Conservation (phyloP, 2,113 vertebrate species). For the Ailurus styani region DNA sequence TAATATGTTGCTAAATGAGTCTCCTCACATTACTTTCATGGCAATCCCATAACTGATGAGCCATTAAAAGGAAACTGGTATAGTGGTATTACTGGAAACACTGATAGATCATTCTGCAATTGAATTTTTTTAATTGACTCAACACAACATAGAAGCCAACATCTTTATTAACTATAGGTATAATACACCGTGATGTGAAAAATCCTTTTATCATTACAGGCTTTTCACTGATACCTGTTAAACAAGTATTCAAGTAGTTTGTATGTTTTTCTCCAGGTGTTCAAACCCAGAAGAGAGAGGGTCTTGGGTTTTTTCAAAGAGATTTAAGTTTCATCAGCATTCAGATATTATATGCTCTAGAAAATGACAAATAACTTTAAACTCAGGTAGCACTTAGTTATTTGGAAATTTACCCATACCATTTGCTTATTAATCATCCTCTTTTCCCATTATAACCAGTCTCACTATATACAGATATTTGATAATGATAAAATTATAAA, state of each 20-base stretch:
- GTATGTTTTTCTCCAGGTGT: not conserved
- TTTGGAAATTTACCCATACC: not conserved
- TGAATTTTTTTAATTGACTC: slow-evolving; percentile 58
- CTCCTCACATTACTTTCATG: slow-evolving; percentile 76
- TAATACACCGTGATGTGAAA: slow-evolving; percentile 29
- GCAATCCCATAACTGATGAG: slow-evolving; percentile 78
- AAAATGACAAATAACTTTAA: slow-evolving; percentile 35
- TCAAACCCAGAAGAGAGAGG: not conserved
- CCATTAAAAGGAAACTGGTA: slow-evolving; percentile 69
- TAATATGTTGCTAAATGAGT: slow-evolving; percentile 82
- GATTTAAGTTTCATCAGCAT: slow-evolving; percentile 23
- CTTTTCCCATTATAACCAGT: not conserved
- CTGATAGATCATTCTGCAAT: slow-evolving; percentile 60
- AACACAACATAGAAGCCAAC: slow-evolving; percentile 35
- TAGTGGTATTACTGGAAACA: slow-evolving; percentile 71
- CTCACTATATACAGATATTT: not conserved
- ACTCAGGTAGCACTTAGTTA: not conserved
- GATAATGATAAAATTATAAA: not conserved
- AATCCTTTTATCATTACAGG: slow-evolving; percentile 34
- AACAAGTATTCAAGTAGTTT: not conserved
- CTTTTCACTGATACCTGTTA: slow-evolving; percentile 12
- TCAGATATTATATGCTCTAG: not conserved
- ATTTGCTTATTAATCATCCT: not conserved
- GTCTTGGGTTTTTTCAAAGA: not conserved
- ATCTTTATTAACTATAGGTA: slow-evolving; percentile 57